phyloP scores from a whole-genome alignment of 2,113 vertebrate species.

The Caracal caracal region DNA sequence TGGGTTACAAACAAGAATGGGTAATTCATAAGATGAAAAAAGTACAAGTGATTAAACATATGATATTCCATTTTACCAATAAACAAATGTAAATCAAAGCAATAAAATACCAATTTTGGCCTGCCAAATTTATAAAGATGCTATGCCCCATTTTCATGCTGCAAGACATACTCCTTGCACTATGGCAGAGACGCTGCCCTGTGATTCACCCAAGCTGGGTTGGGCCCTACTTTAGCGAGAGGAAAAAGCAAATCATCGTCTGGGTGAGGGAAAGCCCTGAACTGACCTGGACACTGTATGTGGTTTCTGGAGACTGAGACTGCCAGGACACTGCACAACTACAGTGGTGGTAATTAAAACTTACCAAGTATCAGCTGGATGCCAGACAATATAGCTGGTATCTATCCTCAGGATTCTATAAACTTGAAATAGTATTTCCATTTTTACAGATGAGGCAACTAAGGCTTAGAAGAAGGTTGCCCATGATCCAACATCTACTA shows the following conservation, averaged over 20 bases:
- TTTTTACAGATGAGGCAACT: slow-evolving; percentile 20
- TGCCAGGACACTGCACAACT: neutral
- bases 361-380: neutral
- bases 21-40: neutral
- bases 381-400: neutral
- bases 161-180: neutral
- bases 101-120: neutral
- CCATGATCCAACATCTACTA: neutral
- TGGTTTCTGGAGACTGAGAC: neutral
- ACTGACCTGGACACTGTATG: neutral
- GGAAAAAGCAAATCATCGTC: neutral
- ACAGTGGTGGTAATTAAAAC: neutral
- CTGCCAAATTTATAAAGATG: neutral
- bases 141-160: neutral
- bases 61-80: neutral
- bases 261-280: neutral
- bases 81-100: neutral
- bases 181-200: neutral
- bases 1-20: neutral
- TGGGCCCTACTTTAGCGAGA: slow-evolving; percentile 33
- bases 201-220: neutral
- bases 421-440: neutral
- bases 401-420: neutral
- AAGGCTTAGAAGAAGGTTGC: neutral
- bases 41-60: neutral